Evolutionary conservation across 2,797 vertebrate genomes (phyloP), one percentile per base, ranked within the genome.

Genomic region (Uromys caudimaculatus): DNA sequence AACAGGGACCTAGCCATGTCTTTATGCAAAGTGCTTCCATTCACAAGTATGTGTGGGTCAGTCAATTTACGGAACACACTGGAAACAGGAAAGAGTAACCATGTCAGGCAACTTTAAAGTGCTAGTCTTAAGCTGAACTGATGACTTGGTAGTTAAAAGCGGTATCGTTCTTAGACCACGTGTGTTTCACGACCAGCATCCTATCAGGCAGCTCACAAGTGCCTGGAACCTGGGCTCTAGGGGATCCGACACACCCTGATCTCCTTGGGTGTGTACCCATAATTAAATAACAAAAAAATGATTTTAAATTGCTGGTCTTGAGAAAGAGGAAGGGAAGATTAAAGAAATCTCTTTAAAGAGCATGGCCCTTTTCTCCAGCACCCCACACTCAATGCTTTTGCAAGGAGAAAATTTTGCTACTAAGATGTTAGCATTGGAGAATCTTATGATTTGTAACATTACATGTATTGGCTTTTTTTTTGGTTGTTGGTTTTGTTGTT

Each of bases 21-120:
- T 95, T 87, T 87, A 83, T 21, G 52, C 60, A 93, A 95, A 60
- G 8, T 50, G 11, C 64, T 96, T 76, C 67, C 41, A 60, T 87
- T 64, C 79, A 81, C 56, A 91, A 13, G 47, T 64, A 71, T 79
- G n/a, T 47, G 52, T 75, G 69, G 47, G 32, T 38, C 17, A 47
- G 62, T 47, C 14, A 35, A 47, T 78, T 41, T 38, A 52, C 79
- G 52, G 78, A 64, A 83, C n/a, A 54, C 60, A 60, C 29, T 86
- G 52, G 56, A 64, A 67, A 90, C 27, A 69, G 21, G 21, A 92
- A 86, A 38, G 29, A 85, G 54, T 60, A 50, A 54, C 52, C 29
- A n/a, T 29, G 69, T 77, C 75, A 69, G 38, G 44, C 92, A 81
- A 54, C 78, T 92, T 89, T 76, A 41, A 87, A 29, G 35, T n/a